phyloP scores from a whole-genome alignment of 2,113 vertebrate species.

The Sander lucioperca region DNA sequence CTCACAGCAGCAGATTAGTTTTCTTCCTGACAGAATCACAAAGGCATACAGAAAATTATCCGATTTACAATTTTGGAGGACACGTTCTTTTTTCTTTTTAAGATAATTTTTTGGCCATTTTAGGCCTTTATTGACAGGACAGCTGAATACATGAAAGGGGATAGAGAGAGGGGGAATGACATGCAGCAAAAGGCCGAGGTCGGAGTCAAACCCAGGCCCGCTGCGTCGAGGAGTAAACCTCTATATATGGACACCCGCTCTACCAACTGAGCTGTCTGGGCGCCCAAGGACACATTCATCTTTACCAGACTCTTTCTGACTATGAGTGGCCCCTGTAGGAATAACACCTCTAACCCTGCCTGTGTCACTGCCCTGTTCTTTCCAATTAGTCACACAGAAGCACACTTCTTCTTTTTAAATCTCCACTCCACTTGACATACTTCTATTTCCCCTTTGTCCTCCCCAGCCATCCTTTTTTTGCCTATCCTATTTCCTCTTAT shows the following conservation, averaged over 20 bases:
- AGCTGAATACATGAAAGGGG: no score
- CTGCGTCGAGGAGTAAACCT: no score
- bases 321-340: slow-evolving; percentile 15
- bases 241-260: no score
- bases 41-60: not conserved
- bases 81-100: not conserved
- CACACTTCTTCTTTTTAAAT: slow-evolving; percentile 12
- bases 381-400: slow-evolving; percentile 44
- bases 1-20: not conserved
- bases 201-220: no score
- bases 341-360: slow-evolving; percentile 16
- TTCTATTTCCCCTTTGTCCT: not conserved
- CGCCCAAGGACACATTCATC: not conserved
- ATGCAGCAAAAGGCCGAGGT: no score
- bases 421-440: not conserved
- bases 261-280: no score
- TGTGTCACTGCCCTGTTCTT: slow-evolving; percentile 18
- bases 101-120: no score
- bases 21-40: slow-evolving; percentile 2
- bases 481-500: not conserved
- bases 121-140: no score
- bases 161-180: no score
- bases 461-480: not conserved
- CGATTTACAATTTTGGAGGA: not conserved
- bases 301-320: slow-evolving; percentile 10